Base-by-base conservation (phyloP, 1,140 invertebrate genomes). In the Ladona fulva region DNA sequence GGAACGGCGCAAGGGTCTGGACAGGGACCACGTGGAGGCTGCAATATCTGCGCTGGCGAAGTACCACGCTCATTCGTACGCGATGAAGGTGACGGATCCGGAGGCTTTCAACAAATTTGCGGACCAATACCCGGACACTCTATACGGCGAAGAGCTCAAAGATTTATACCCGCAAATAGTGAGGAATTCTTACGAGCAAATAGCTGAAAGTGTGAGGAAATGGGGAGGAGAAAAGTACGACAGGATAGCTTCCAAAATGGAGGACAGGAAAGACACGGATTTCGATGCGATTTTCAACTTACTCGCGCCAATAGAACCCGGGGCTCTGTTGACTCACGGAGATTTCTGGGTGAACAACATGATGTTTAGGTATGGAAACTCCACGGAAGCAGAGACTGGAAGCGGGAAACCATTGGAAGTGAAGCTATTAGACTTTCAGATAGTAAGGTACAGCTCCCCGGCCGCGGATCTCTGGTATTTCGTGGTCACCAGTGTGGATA, bases 311-410 rank as follows among this genome's bases (percentile, higher is more conserved):
- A 83, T 88, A 14, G 80, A 84, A 5, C 84, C 87, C 1, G 74
- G 79, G 16, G 90, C 86, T 37, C 89, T 91, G 0, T 83, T 92
- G 12, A 89, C 88, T 81, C 91, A 92, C 74, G 90, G 90, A 8
- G 91, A 92, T 81, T 84, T 86, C 29, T 92, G 90, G 90, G 84
- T 88, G 0, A 91, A 90, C 79, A 92, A 92, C 80, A 89, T 91
- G 83, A 82, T 92, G 80, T 91, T 91, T 80, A 85, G 85, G 66
- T 90, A 37, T 37, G 1, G 3, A 8, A 37, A 37, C 8, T 1
- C 29, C 29, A 37, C 3, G 52, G 52, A 37, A 37, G 29, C 29
- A 5, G 29, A 37, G 52, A 66, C 52, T 6, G n/a, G 52, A 66
- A 3, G 29, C 8, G 52, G 5, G 3, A 66, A 66, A 22, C 52